Evolutionary conservation across 2,888 invertebrate species (phyloP), one percentile per base, ranked within the genome.

Genomic region (Cheilosia vulpina): DNA sequence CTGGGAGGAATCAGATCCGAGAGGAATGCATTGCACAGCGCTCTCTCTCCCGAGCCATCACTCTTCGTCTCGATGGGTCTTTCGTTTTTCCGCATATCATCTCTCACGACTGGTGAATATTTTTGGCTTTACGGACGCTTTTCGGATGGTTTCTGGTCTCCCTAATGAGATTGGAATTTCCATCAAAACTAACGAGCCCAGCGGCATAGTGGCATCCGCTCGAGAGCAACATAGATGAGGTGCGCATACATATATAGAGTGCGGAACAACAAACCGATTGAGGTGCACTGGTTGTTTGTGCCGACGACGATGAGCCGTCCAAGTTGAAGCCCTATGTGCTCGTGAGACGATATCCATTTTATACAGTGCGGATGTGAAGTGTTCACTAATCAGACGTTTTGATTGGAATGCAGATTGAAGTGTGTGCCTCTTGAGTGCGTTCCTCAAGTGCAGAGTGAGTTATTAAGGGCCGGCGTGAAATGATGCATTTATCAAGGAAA

Each of bases 121-220:
- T 66, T 77, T 72, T 17, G 65, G 47, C 55, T 17, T 45, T 73
- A 45, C 50, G 57, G 52, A 73, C 41, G 69, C 41, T 38, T 60
- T 73, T 72, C 27, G 53, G 65, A 45, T 82, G 63, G 52, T 73
- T 78, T 43, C 24, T 75, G 84, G 65, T 71, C 53, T 38, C 31
- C 66, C 65, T 85, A 85, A 85, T 85, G 80, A 80, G 84, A 85
- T 85, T 85, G 79, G 75, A 55, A 76, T 72, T 76, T 76, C 80
- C 76, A 85, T 84, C 84, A 76, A 85, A 85, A 80, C 84, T 85
- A 80, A 85, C 84, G 84, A 80, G 75, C 73, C 79, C 79, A 50
- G 27, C 41, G 79, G 83, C 68, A 65, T 75, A 63, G 62, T 63
- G 53, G 66, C 55, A 55, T 69, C 57, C 76, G 69, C 27, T 57